Base-by-base conservation (phyloP, 2,888 invertebrate genomes). In the Punctoribates punctum region DNA sequence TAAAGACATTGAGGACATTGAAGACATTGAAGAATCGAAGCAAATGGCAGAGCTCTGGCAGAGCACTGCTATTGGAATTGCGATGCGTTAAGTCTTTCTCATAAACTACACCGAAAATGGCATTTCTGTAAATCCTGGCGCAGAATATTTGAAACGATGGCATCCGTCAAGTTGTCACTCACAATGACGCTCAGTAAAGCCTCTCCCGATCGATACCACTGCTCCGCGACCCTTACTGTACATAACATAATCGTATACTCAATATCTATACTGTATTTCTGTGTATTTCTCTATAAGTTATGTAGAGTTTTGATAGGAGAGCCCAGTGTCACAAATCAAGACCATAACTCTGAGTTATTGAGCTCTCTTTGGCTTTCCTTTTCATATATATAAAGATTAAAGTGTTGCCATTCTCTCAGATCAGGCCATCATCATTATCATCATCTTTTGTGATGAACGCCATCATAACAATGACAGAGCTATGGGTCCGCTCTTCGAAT, bases 101-200 rank as follows among this genome's bases (percentile, higher is more conserved):
- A 70, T 65, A 70, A 70, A 70, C 20, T 70, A 70, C 42, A 70
- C 23, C 42, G 42, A 70, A 70, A 70, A 70, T 70, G 42, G 23
- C 42, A 70, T 70, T 70, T 42, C 42, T 42, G 42, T 70, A 70
- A 70, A 70, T 70, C 70, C 70, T 70, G 70, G 70, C 73, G 51
- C 73, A 73, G 34, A 73, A 51, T 54, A 34, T 73, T 20, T 25
- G 42, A 70, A 70, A 70, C 42, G 51, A 54, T 73, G 54, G 57
- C 73, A 73, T 73, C 73, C 73, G 73, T 73, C 73, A 73, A 73
- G 46, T 73, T 73, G 73, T 73, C 73, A 73, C 46, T 73, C 73
- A 73, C 34, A 34, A 73, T 73, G 73, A 73, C 48, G 51, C 48
- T 73, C 42, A 57, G 23, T 25, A 20, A 42, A 23, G 57, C 11